Evolutionary conservation across 2,113 vertebrate genomes (phyloP).

Genomic region (Ctenodactylus gundi): DNA sequence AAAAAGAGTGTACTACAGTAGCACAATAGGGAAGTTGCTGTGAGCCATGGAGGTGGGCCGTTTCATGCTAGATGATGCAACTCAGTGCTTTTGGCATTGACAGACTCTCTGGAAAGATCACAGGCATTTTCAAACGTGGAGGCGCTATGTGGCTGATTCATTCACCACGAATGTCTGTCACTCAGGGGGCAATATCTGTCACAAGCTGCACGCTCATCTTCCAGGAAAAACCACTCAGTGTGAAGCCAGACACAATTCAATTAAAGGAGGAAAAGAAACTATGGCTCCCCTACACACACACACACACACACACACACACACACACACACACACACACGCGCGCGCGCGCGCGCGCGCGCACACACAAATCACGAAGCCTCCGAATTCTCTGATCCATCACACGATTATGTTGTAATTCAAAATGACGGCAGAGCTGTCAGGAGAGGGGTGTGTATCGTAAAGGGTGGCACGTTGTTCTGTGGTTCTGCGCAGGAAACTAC

Average conservation of each 20-base stretch:
- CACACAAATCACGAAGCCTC: neutral
- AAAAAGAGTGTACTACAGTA: neutral
- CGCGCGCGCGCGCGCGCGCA: no score
- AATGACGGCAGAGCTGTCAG: neutral
- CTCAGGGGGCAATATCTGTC: neutral
- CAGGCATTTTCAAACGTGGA: neutral
- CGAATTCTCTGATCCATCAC: neutral
- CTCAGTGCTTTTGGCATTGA: neutral
- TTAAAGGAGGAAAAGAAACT: conserved; percentile 3
- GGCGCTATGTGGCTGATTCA: neutral
- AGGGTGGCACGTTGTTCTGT: neutral
- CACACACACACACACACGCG: no score
- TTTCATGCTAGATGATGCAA: neutral
- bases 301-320: no score
- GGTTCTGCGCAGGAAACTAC: neutral
- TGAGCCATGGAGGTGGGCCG: neutral
- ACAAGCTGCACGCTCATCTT: neutral
- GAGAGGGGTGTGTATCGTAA: neutral
- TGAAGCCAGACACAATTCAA: neutral
- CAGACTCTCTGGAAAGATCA: conserved; percentile 33
- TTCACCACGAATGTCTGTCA: neutral
- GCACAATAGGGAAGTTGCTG: neutral
- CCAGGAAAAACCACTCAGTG: neutral
- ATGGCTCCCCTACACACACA: neutral
- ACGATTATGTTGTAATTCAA: neutral